A percentile compares a stretch with the other conserved stretches of the same genome.
Evolutionary conservation across 1,140 invertebrate genomes (phyloP).

Genomic region (Pygmarrhopalites habei): DNA sequence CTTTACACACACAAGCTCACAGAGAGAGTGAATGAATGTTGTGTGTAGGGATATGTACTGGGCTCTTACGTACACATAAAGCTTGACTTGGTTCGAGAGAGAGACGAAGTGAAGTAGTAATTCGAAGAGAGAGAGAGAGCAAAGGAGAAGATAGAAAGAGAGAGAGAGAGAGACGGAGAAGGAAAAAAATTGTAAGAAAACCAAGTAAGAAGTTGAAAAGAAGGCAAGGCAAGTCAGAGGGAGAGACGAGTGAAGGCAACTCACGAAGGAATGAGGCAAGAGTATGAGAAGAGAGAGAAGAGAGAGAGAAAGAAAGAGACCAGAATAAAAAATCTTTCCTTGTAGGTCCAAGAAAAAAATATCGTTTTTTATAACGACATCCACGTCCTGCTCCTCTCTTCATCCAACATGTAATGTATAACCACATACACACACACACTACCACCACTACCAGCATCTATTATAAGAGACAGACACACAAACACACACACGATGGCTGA

Average conservation of each 20-base stretch:
- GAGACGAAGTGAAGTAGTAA: constrained; percentile 13
- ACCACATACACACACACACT: no score
- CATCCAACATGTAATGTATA: no score
- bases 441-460: no score
- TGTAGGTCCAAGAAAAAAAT: constrained; percentile 19
- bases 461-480: no score
- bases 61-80: no score
- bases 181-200: constrained; percentile 21
- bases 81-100: constrained; percentile 4
- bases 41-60: background rate
- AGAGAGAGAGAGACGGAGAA: constrained; percentile 3
- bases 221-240: constrained; percentile 3
- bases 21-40: background rate
- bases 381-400: background rate
- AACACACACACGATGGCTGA: no score
- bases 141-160: constrained; percentile 2
- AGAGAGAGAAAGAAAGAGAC: constrained; percentile 12
- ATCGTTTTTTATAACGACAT: constrained; percentile 12
- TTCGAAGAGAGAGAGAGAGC: background rate
- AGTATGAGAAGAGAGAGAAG: background rate
- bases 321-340: constrained; percentile 18
- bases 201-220: constrained; percentile 15
- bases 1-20: background rate
- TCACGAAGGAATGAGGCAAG: constrained; percentile 4
- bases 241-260: background rate